Evolutionary conservation across 1,140 invertebrate genomes (phyloP).

Genomic region (Spodoptera frugiperda): DNA sequence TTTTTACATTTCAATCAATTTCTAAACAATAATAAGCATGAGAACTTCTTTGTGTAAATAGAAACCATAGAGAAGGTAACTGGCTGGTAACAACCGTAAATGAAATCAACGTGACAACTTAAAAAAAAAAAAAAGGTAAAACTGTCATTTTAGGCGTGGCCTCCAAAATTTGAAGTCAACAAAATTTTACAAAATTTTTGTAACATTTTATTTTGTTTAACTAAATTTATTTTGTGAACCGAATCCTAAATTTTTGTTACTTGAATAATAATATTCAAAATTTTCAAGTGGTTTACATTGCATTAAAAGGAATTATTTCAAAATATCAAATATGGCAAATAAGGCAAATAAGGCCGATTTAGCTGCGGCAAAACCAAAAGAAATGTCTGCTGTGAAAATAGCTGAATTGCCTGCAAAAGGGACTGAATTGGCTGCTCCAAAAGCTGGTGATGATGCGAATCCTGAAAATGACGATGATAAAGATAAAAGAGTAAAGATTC

Average conservation of each 20-base stretch:
- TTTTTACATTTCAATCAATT: no score
- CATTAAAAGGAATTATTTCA: neutral
- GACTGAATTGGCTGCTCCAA: no score
- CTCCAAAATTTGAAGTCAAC: constrained; percentile 45
- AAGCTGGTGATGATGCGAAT: constrained; percentile 19
- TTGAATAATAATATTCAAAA: constrained; percentile 1
- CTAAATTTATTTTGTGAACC: neutral
- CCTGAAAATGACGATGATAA: constrained; percentile 61
- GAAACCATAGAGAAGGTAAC: neutral
- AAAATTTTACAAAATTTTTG: constrained; percentile 39
- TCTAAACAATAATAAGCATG: no score
- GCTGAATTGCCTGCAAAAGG: neutral
- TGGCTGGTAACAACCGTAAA: neutral
- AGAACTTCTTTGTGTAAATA: no score
- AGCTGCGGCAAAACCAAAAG: neutral
- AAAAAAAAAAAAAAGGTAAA: constrained; percentile 1
- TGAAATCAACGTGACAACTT: neutral
- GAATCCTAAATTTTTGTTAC: neutral
- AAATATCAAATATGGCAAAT: neutral
- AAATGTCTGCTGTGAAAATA: neutral
- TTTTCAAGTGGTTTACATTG: constrained; percentile 9
- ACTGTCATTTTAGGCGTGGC: constrained; percentile 25
- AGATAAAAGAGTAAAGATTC: constrained; percentile 77
- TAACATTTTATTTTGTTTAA: neutral
- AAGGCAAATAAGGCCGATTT: neutral